phyloP scores from a whole-genome alignment of 2,888 invertebrate genomes.

The Fissipunctia ypsillon region DNA sequence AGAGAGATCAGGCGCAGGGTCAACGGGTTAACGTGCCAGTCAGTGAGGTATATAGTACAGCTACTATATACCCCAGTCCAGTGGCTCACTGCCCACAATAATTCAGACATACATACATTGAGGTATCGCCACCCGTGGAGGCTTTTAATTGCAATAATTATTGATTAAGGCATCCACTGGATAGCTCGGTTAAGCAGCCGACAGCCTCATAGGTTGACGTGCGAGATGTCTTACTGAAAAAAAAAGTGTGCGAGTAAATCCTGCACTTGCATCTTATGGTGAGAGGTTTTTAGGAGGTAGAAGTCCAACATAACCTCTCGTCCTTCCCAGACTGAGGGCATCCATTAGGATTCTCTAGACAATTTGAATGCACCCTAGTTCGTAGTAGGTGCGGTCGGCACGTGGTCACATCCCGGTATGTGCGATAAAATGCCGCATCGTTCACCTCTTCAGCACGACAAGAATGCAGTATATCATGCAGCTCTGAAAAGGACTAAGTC shows the following conservation, averaged over 20 bases:
- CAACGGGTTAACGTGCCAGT: too few relatives aligned
- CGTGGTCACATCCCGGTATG: slow-evolving; percentile 40
- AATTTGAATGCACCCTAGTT: slow-evolving; percentile 33
- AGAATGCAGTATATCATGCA: slow-evolving; percentile 58
- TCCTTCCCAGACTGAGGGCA: neutral
- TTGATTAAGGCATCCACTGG: neutral
- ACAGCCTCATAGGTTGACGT: too few relatives aligned
- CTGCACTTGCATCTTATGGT: neutral
- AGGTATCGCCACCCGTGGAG: neutral
- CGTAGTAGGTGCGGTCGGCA: slow-evolving; percentile 31
- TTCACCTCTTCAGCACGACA: slow-evolving; percentile 65
- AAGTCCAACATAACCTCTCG: neutral
- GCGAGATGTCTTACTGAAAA: neutral
- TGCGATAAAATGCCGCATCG: slow-evolving; percentile 68
- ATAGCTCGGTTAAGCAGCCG: neutral
- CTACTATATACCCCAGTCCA: too few relatives aligned
- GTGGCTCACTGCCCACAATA: neutral
- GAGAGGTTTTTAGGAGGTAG: neutral
- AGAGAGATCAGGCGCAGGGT: too few relatives aligned
- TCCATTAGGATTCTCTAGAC: slow-evolving; percentile 28
- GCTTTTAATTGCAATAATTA: neutral
- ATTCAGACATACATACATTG: too few relatives aligned
- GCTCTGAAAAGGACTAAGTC: neutral
- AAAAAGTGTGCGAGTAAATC: neutral
- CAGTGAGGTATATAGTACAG: too few relatives aligned